These are phyloP conservation scores for Macroramphosus scolopax DNA, from an alignment of 2,797 vertebrate genomes.

Conservation along the genomic window DNA sequence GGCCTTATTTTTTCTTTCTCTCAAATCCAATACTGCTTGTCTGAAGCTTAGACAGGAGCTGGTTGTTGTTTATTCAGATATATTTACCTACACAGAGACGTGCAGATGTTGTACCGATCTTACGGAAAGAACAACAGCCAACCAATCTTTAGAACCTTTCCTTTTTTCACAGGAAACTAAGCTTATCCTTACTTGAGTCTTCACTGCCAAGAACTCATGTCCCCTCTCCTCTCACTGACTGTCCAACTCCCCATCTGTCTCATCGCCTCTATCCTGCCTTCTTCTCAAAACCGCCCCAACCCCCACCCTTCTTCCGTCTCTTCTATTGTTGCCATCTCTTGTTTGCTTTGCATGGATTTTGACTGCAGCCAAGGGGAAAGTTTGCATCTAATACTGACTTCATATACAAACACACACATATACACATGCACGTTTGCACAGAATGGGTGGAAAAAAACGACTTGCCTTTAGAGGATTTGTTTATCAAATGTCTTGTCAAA, in stretches of 20 bases:
- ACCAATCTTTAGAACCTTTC: slow-evolving; percentile 23
- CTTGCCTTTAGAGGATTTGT: slow-evolving; percentile 74
- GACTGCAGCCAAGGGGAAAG: slow-evolving; percentile 76
- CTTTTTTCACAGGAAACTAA: slow-evolving; percentile 36
- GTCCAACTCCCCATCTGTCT: slow-evolving; percentile 69
- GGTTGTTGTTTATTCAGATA: slow-evolving; percentile 40
- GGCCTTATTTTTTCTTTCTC: slow-evolving; percentile 17
- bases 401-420: slow-evolving; percentile 37
- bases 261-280: slow-evolving; percentile 27
- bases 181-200: slow-evolving; percentile 49
- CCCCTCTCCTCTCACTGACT: slow-evolving; percentile 51
- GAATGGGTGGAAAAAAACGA: slow-evolving; percentile 22
- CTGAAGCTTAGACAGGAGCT: slow-evolving; percentile 29
- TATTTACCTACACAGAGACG: slow-evolving; percentile 23
- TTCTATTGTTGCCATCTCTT: slow-evolving; percentile 75
- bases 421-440: slow-evolving; percentile 31
- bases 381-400: slow-evolving; percentile 72
- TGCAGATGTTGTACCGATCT: slow-evolving; percentile 34
- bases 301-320: slow-evolving; percentile 32
- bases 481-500: slow-evolving; percentile 80
- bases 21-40: slow-evolving; percentile 28
- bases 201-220: slow-evolving; percentile 57
- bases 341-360: slow-evolving; percentile 83
- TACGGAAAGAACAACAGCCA: slow-evolving; percentile 24
- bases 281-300: background rate